phyloP scores from a whole-genome alignment of 2,797 vertebrate genomes.

The Tapera naevia region DNA sequence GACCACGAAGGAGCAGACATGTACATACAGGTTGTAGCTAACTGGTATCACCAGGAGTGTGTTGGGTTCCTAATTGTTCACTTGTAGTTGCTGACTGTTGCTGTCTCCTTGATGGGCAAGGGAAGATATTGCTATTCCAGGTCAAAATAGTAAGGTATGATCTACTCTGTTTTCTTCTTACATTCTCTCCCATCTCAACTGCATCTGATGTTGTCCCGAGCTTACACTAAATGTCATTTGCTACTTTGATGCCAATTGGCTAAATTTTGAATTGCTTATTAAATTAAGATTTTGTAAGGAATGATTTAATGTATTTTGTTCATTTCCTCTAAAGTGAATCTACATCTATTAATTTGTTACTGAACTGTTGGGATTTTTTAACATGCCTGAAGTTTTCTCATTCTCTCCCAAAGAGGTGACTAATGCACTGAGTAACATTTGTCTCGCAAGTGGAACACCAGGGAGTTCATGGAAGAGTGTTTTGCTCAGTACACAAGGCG shows the following conservation, averaged over 20 bases:
- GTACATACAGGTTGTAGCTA: neutral
- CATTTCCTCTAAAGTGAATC: neutral
- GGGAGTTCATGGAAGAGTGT: neutral
- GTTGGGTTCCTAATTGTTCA: neutral
- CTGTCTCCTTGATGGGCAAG: fast-evolving
- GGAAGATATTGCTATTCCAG: neutral
- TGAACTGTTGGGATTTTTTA: neutral
- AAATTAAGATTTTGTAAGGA: neutral
- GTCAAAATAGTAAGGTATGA: neutral
- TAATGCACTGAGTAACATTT: neutral
- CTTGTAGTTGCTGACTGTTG: neutral
- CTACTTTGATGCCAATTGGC: neutral
- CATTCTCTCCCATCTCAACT: neutral
- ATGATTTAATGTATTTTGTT: neutral
- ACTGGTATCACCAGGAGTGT: neutral
- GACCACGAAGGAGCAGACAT: neutral
- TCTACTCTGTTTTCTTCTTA: neutral
- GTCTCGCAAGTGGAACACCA: neutral
- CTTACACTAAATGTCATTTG: neutral
- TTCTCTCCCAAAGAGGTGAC: neutral
- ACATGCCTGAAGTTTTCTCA: neutral
- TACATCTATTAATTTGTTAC: neutral
- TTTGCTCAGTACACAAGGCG: neutral
- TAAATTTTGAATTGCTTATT: neutral
- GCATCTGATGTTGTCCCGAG: neutral